Base-by-base conservation (phyloP, 2,888 invertebrate species). In the Notocelia uddmanniana region DNA sequence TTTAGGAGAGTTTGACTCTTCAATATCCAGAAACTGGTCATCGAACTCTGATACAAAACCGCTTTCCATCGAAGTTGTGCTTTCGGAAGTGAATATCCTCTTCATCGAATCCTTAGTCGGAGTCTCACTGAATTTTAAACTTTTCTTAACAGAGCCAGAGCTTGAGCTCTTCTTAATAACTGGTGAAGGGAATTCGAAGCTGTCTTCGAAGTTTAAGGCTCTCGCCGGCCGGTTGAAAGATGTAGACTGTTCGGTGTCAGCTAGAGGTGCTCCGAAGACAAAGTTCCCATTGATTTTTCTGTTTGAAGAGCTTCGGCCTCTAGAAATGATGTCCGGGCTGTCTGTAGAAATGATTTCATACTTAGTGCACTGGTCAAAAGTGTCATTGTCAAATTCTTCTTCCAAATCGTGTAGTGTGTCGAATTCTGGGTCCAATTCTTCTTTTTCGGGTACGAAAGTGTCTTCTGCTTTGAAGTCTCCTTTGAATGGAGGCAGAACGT, bases 321-420 rank as follows among this genome's bases (percentile, higher is more conserved):
- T 80, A 0, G 93, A 93, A 15, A 93, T 93, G 0, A 94, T 93
- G 45, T 94, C 84, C 0, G 94, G 94, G 58, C 93, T 93, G 59
- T 94, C 94, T 0, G 94, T 94, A 0, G 93, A 93, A 13, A 94
- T 93, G 0, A 94, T 94, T 75, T 94, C 94, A 57, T 94, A 94
- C 74, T 94, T 94, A 0, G 89, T 88, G 79, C 94, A 92, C 2
- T 88, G 84, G 8, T 92, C 92, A 41, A 92, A 92, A 73, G 89
- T 89, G 9, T 91, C 90, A 0, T 85, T 82, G 0, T 91, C 91
- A 5, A 93, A 92, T 72, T 93, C 93, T n/a, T 88, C 88, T 69
- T 94, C 94, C 5, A 94, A 73, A 68, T 94, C 94, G 21, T 93
- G 93, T 0, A 94, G 77, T 0, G 90, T 88, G 2, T 91, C 89